Evolutionary conservation across 2,888 invertebrate species (phyloP).

Genomic region (Campoplex capitator): DNA sequence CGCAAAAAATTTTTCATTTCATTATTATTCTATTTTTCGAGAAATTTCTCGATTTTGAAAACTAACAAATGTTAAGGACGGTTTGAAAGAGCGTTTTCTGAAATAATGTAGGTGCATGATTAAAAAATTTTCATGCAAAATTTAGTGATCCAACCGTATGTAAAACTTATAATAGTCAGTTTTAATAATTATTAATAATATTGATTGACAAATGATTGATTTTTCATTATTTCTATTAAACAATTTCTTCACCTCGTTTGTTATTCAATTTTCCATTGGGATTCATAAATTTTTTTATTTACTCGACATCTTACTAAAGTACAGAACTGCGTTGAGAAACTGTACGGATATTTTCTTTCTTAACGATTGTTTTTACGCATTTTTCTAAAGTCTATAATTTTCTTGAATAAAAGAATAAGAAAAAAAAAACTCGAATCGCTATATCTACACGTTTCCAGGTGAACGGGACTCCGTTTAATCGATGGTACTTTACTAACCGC

Average conservation of each 20-base stretch:
- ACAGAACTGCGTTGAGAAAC: not conserved
- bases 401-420: not conserved
- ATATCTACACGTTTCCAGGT: constrained; percentile 51
- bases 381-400: not conserved
- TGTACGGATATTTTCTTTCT: no score
- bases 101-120: no score
- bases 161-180: no score
- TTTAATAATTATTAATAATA: no score
- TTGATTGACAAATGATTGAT: no score
- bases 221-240: no score
- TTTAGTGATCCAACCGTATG: no score
- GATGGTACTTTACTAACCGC: constrained; percentile 33
- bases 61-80: not conserved
- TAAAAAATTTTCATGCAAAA: no score
- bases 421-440: not conserved
- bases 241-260: no score
- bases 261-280: no score
- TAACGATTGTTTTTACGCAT: no score
- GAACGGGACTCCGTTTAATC: constrained; percentile 54
- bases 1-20: not conserved
- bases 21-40: not conserved
- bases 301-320: not conserved
- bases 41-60: not conserved
- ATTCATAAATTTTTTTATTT: not conserved
- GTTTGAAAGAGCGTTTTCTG: not conserved